Percentiles rank a stretch among this genome's conserved stretches.
phyloP scores from a whole-genome alignment of 1,140 invertebrate species.

The Drosophila nigrodunni region DNA sequence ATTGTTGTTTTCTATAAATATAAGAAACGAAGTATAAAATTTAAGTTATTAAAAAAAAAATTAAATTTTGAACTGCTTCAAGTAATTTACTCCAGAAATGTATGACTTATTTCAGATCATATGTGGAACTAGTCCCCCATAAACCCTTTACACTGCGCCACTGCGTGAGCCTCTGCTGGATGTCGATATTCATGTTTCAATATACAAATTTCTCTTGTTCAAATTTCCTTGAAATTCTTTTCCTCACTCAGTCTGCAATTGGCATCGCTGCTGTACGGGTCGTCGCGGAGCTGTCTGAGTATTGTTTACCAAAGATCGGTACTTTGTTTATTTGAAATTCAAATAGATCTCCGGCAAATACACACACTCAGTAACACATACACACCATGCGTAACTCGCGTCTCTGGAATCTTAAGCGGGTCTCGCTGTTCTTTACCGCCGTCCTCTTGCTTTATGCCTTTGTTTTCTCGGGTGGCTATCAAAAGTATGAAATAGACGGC shows the following conservation, averaged over 20 bases:
- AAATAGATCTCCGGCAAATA: slow-evolving; percentile 29
- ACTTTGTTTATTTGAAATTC: slow-evolving; percentile 73
- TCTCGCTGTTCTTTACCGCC: slow-evolving; percentile 47
- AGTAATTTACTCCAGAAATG: neutral
- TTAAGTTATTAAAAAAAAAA: too few species aligned
- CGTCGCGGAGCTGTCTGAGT: slow-evolving; percentile 16
- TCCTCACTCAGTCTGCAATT: slow-evolving; percentile 31
- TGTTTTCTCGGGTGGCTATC: slow-evolving; percentile 73
- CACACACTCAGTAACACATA: slow-evolving; percentile 33
- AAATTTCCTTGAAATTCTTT: slow-evolving; percentile 16
- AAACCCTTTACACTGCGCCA: slow-evolving; percentile 5
- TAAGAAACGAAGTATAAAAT: too few species aligned
- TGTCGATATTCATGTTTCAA: slow-evolving; percentile 8
- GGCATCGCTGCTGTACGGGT: slow-evolving; percentile 28
- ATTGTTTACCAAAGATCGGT: slow-evolving; percentile 24
- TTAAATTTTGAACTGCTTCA: too few species aligned
- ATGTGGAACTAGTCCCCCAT: neutral
- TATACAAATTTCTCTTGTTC: neutral
- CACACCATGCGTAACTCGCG: slow-evolving; percentile 58
- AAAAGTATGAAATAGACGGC: slow-evolving; percentile 82
- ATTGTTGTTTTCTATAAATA: too few species aligned
- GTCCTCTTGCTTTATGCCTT: slow-evolving; percentile 64
- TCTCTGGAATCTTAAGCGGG: slow-evolving; percentile 72
- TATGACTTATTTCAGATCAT: neutral
- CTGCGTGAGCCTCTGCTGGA: slow-evolving; percentile 25